These are phyloP conservation scores for Amblyjoppa fuscipennis DNA, from an alignment of 2,888 invertebrate species.

Conservation along the genomic window DNA sequence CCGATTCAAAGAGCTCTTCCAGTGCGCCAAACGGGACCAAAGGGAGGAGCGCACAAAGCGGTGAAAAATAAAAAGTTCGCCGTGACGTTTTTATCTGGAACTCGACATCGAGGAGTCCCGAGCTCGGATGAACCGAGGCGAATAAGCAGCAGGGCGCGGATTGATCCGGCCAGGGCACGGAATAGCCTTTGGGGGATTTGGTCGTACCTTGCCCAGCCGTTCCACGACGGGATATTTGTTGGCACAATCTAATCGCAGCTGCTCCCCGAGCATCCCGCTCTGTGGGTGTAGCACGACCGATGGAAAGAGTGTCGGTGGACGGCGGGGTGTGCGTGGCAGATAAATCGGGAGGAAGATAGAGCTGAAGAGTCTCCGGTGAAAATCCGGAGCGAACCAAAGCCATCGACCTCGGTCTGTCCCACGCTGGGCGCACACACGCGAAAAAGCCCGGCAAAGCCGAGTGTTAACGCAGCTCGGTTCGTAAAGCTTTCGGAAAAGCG, in stretches of 20 bases:
- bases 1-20: background rate
- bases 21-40: background rate
- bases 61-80: background rate
- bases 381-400: slow-evolving; percentile 54
- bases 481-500: slow-evolving; percentile 34
- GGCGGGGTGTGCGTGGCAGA: background rate
- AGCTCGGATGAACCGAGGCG: background rate
- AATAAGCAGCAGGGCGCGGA: slow-evolving; percentile 15
- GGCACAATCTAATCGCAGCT: slow-evolving; percentile 53
- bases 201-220: slow-evolving; percentile 6
- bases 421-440: background rate
- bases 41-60: background rate
- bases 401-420: slow-evolving; percentile 32
- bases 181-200: slow-evolving; percentile 39
- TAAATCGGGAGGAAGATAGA: slow-evolving; percentile 27
- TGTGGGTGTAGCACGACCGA: background rate
- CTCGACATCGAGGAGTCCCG: background rate
- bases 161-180: slow-evolving; percentile 6
- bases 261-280: slow-evolving; percentile 35
- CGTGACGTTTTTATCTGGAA: background rate
- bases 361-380: slow-evolving; percentile 32
- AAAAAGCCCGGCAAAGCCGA: slow-evolving; percentile 17
- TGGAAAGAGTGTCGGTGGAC: slow-evolving; percentile 4
- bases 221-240: slow-evolving; percentile 52
- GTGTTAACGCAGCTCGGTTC: slow-evolving; percentile 34